Evolutionary conservation across 92 coral and sea anemone genomes (phyloP).

Genomic region (Epizoanthus stellaris): DNA sequence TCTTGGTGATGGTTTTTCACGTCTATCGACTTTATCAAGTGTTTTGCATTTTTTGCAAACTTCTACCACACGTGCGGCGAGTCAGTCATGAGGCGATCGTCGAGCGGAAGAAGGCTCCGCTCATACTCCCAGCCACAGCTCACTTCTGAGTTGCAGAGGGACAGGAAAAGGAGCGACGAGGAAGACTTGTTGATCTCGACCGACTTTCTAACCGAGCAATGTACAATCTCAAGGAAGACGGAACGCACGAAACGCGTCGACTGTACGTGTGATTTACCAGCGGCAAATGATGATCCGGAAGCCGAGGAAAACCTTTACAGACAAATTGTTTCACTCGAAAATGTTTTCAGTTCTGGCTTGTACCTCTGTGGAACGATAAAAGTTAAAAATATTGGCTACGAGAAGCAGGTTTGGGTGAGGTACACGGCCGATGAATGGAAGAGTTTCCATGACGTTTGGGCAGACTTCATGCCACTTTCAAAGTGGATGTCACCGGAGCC

Average conservation of each 20-base stretch:
- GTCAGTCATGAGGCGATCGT: conserved; percentile 6
- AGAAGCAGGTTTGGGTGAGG: conserved; percentile 23
- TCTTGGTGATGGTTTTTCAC: too few relatives aligned
- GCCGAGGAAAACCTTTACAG: background rate
- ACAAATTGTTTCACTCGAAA: conserved; percentile 10
- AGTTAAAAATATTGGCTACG: conserved; percentile 13
- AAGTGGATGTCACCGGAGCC: background rate
- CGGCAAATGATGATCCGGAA: background rate
- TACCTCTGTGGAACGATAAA: conserved; percentile 1
- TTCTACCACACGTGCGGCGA: too few relatives aligned
- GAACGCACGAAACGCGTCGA: conserved; percentile 20
- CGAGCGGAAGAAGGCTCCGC: background rate
- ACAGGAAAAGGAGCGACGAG: conserved; percentile 7
- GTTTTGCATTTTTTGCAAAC: too few relatives aligned
- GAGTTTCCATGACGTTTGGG: background rate
- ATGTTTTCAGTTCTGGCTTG: conserved; percentile 8
- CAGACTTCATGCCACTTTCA: background rate
- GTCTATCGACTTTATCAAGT: too few relatives aligned
- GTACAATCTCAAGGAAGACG: conserved; percentile 11
- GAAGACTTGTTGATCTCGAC: conserved; percentile 13
- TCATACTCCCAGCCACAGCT: background rate
- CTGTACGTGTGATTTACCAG: background rate
- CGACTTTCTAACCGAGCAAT: conserved; percentile 11
- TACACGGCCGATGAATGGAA: conserved; percentile 9
- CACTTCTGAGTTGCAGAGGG: background rate